These are phyloP conservation scores for Zeugodacus cucurbitae DNA, from an alignment of 1,140 invertebrate species.

Conservation along the genomic window DNA sequence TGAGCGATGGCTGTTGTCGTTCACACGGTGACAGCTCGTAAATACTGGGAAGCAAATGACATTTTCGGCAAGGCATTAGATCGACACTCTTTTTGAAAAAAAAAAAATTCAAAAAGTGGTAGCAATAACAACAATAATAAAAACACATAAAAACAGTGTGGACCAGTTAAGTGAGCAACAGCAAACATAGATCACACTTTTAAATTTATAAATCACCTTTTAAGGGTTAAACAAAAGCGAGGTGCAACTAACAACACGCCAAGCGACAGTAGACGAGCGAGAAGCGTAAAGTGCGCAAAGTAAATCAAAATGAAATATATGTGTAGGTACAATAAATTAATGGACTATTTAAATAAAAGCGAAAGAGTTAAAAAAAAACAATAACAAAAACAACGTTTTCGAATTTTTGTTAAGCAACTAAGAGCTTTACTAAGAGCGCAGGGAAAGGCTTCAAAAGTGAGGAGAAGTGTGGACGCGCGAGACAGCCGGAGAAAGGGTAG, in stretches of 20 bases:
- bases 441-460: neutral
- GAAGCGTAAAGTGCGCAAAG: neutral
- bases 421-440: too few relatives aligned
- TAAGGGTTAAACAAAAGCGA: neutral
- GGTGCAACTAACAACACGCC: neutral
- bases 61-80: neutral
- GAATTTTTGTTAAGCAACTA: neutral
- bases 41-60: neutral
- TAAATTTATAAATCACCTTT: constrained; percentile 26
- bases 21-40: constrained; percentile 21
- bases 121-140: neutral
- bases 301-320: neutral
- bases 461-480: neutral
- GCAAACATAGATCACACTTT: neutral
- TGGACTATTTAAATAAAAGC: constrained; percentile 32
- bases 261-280: neutral
- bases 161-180: neutral
- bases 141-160: neutral
- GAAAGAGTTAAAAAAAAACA: neutral
- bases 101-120: neutral
- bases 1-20: neutral
- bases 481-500: neutral
- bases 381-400: neutral
- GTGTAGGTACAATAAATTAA: constrained; percentile 36
- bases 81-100: neutral